phyloP scores from a whole-genome alignment of 1,140 invertebrate species.

The Macrostomum lignano region DNA sequence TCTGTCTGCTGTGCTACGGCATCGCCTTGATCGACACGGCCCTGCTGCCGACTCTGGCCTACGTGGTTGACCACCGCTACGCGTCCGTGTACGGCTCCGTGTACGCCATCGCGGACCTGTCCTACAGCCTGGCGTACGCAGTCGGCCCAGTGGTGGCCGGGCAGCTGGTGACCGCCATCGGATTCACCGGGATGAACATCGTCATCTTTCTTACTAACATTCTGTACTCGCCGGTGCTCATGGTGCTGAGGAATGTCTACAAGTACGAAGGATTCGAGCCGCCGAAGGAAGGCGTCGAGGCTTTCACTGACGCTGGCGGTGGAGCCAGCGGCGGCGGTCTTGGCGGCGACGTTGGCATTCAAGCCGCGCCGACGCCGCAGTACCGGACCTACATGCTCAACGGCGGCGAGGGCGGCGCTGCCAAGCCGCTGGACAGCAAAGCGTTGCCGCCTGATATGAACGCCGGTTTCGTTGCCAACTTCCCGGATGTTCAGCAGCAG shows the following conservation, averaged over 20 bases:
- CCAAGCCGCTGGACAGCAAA: no score
- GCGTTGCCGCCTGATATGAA: no score
- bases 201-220: conserved; percentile 76
- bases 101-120: conserved; percentile 97
- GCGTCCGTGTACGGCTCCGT: conserved; percentile 94
- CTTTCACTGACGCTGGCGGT: no score
- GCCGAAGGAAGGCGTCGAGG: no score
- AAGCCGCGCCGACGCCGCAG: no score
- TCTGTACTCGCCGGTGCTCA: conserved; percentile 61
- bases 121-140: conserved; percentile 89
- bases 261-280: no score
- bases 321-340: no score
- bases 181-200: conserved; percentile 75
- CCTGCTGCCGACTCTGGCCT: conserved; percentile 70
- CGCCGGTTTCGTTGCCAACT: no score
- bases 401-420: no score
- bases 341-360: no score
- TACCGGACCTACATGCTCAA: no score
- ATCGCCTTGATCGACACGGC: conserved; percentile 94
- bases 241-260: conserved; percentile 63
- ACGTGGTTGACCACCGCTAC: conserved; percentile 80
- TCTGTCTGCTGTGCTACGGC: conserved; percentile 89
- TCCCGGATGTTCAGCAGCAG: no score
- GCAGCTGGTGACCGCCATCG: conserved; percentile 67
- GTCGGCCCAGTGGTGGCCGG: conserved; percentile 93